Conservation (phyloP, 2,888 invertebrate species). For the Itoplectis maculator region DNA sequence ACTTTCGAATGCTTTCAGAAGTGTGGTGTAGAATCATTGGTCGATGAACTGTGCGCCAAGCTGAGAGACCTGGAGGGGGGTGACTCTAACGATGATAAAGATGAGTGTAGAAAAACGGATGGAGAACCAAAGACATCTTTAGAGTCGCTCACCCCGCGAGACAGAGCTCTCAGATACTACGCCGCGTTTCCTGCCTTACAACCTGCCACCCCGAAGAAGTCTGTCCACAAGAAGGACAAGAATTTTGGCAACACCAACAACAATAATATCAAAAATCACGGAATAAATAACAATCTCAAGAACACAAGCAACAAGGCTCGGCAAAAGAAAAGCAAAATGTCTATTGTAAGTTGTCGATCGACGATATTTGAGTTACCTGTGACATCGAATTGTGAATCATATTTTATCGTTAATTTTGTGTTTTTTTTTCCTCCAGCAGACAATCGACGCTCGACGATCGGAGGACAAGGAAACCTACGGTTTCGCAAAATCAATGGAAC, state of each 20-base stretch:
- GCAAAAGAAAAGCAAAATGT: constrained; percentile 81
- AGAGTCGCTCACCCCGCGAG: constrained; percentile 87
- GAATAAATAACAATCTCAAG: constrained; percentile 74
- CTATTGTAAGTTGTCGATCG: constrained; percentile 75
- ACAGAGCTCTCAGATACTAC: constrained; percentile 91
- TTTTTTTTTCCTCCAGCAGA: constrained; percentile 68
- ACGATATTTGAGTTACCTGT: not conserved
- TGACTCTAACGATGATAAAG: constrained; percentile 77
- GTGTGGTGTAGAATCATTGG: constrained; percentile 92
- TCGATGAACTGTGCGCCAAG: constrained; percentile 93
- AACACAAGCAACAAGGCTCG: constrained; percentile 77
- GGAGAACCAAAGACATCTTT: constrained; percentile 81
- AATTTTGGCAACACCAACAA: constrained; percentile 76
- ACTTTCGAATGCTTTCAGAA: constrained; percentile 86
- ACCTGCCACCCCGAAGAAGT: constrained; percentile 81
- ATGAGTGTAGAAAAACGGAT: constrained; percentile 76
- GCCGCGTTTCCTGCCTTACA: constrained; percentile 91
- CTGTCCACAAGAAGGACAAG: constrained; percentile 78
- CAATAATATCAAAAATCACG: constrained; percentile 73
- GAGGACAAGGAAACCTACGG: constrained; percentile 81
- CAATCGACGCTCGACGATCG: constrained; percentile 75
- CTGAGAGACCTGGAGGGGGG: constrained; percentile 89
- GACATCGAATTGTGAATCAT: not conserved
- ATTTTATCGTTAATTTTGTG: not conserved
- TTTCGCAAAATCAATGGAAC: constrained; percentile 82